phyloP scores from a whole-genome alignment of 35 echinoderm and acorn worm species.

The Hemicentrotus pulcherrimus region DNA sequence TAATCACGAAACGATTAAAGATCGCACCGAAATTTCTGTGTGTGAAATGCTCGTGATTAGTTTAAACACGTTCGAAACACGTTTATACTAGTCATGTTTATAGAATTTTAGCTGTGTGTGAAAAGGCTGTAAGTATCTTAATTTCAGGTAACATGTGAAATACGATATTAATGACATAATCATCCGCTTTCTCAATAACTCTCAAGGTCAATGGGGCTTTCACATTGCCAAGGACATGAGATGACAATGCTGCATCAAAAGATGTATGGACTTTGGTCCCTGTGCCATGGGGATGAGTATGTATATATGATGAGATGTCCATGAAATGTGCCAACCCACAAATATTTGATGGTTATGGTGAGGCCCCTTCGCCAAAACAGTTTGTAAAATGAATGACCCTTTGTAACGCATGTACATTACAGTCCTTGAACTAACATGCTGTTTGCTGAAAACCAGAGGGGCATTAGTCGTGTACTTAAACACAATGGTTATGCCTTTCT shows the following conservation, averaged over 20 bases:
- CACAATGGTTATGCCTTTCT: neutral
- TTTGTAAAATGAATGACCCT: neutral
- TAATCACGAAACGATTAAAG: no score
- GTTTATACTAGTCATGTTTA: no score
- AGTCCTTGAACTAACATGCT: neutral
- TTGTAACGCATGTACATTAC: neutral
- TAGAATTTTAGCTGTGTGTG: no score
- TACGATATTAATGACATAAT: neutral
- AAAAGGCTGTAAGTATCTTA: neutral
- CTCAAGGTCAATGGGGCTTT: neutral
- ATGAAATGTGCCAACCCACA: neutral
- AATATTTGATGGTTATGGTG: neutral
- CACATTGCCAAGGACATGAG: neutral
- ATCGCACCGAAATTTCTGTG: no score
- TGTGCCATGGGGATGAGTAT: neutral
- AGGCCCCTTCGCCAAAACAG: neutral
- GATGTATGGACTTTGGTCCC: neutral
- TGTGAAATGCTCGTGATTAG: no score
- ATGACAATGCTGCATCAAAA: neutral
- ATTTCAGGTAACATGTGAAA: neutral
- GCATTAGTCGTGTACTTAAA: neutral
- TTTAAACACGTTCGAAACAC: no score
- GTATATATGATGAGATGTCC: constrained; percentile 3
- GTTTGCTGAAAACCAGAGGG: neutral
- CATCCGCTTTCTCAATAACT: neutral